These are phyloP conservation scores for Sphinx pinastri DNA, from an alignment of 2,888 invertebrate genomes.

Conservation along the genomic window DNA sequence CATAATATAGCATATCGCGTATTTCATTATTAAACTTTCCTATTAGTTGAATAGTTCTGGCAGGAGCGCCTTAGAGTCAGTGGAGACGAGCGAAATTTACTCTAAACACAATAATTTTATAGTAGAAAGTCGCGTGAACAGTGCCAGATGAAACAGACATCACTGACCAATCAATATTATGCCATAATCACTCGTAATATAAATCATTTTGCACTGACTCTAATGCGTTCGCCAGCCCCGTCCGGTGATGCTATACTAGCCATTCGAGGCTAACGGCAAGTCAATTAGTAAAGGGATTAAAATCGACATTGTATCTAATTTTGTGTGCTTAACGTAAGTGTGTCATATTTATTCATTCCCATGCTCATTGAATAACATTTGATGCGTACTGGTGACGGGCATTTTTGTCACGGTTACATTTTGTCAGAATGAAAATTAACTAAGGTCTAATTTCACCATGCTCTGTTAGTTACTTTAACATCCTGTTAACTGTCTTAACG, in stretches of 20 bases:
- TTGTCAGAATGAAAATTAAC: too few species aligned
- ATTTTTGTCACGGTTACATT: too few species aligned
- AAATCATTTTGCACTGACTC: not conserved
- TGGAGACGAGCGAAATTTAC: too few species aligned
- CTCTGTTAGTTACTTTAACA: too few species aligned
- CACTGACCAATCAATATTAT: not conserved
- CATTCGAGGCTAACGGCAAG: not conserved
- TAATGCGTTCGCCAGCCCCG: conserved; percentile 3
- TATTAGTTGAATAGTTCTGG: not conserved
- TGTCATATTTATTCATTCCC: not conserved
- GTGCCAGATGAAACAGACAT: too few species aligned
- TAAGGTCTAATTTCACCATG: too few species aligned
- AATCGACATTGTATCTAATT: not conserved
- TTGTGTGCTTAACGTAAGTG: not conserved
- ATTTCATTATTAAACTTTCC: not conserved
- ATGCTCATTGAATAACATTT: too few species aligned
- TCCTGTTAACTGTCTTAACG: too few species aligned
- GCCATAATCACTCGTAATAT: not conserved
- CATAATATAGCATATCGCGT: not conserved
- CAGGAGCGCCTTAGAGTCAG: not conserved
- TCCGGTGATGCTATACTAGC: not conserved
- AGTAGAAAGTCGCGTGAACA: too few species aligned
- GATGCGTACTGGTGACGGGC: too few species aligned
- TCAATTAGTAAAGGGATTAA: conserved; percentile 14
- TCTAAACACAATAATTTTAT: too few species aligned